Evolutionary conservation across 1,140 invertebrate species (phyloP).

Genomic region (Musca domestica): DNA sequence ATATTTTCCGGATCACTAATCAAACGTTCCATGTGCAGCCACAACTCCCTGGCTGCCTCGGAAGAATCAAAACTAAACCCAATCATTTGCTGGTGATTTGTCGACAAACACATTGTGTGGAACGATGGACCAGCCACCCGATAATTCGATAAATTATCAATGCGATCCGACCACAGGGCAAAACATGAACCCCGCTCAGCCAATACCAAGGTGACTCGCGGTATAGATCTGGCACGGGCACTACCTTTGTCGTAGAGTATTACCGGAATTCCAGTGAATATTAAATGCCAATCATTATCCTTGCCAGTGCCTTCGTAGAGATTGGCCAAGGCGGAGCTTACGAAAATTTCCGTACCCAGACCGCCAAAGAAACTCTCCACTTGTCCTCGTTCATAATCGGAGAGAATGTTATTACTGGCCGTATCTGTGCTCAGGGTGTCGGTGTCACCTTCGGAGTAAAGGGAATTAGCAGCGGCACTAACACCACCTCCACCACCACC

Average conservation of each 20-base stretch:
- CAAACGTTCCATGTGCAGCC: conserved; percentile 66
- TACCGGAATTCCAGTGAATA: conserved; percentile 78
- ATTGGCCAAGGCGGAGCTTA: conserved; percentile 77
- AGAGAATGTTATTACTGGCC: conserved; percentile 57
- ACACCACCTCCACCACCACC: no score
- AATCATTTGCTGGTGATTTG: conserved; percentile 56
- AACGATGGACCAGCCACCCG: conserved; percentile 68
- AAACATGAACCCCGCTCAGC: conserved; percentile 84
- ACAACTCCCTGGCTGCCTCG: conserved; percentile 71
- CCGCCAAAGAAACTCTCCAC: conserved; percentile 78
- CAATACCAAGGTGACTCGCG: conserved; percentile 72
- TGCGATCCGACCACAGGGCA: conserved; percentile 80
- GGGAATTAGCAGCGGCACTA: conserved; percentile 38
- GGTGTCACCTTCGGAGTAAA: conserved; percentile 48
- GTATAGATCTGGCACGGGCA: conserved; percentile 67
- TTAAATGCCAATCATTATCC: conserved; percentile 68
- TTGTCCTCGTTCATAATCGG: conserved; percentile 70
- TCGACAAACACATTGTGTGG: conserved; percentile 79
- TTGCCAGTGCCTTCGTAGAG: conserved; percentile 66
- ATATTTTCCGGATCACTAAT: conserved; percentile 80
- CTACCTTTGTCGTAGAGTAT: conserved; percentile 76
- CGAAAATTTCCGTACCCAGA: conserved; percentile 75
- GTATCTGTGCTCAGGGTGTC: conserved; percentile 51
- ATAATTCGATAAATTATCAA: conserved; percentile 70
- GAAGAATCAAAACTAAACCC: conserved; percentile 76